Conservation (phyloP, 1,140 invertebrate genomes). For the Medauroidea extradentata region DNA sequence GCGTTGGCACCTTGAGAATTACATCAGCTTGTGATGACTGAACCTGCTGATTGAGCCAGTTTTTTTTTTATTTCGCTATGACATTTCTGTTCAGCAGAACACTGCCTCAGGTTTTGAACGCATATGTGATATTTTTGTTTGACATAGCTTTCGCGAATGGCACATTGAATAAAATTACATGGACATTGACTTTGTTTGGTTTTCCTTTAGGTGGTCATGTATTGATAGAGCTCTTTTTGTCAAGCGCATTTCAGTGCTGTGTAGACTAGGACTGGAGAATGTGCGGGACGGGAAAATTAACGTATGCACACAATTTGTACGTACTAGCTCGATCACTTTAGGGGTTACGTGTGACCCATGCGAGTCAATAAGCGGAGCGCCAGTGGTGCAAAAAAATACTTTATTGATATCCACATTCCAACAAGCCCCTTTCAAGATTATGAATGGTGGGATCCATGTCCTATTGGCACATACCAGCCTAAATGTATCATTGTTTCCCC, state of each 20-base stretch:
- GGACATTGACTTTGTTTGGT: not conserved
- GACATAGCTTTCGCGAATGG: not conserved
- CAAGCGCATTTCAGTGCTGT: conserved; percentile 36
- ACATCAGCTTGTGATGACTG: no score
- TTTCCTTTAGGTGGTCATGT: not conserved
- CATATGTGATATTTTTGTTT: conserved; percentile 1
- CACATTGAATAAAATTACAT: not conserved
- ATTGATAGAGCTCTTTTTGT: not conserved
- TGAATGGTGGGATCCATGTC: conserved; percentile 4
- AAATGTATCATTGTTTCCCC: not conserved
- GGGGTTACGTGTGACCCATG: conserved; percentile 33
- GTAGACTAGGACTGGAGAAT: conserved; percentile 39
- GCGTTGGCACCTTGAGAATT: no score
- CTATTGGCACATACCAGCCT: conserved; percentile 5
- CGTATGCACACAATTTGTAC: conserved; percentile 36
- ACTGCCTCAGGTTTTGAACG: not conserved
- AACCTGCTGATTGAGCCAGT: no score
- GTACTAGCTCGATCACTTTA: conserved; percentile 31
- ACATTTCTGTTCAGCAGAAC: not conserved
- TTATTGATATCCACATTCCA: not conserved
- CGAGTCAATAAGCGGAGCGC: conserved; percentile 30
- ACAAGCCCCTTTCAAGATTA: conserved; percentile 4
- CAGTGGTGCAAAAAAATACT: not conserved
- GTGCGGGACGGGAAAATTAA: conserved; percentile 37
- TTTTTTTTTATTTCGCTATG: not conserved